These are phyloP conservation scores for Diphyllodes magnificus DNA, from an alignment of 2,113 vertebrate genomes.

Conservation along the genomic window DNA sequence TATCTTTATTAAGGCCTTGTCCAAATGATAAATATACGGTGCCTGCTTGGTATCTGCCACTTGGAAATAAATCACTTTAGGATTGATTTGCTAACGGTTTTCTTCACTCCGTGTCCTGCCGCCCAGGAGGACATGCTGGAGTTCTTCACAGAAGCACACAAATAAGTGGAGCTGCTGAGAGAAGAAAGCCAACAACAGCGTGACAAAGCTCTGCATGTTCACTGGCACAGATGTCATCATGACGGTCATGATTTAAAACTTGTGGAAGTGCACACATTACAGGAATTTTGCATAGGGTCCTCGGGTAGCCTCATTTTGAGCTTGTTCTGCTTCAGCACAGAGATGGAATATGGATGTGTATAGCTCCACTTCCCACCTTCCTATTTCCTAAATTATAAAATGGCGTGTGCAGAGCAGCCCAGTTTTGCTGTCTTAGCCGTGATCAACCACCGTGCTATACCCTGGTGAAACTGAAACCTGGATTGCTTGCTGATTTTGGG, in stretches of 20 bases:
- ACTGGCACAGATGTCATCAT: not conserved
- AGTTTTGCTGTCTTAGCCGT: not conserved
- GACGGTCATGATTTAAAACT: not conserved
- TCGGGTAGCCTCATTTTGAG: not conserved
- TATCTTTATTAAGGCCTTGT: slow-evolving; percentile 84
- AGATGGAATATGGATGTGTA: not conserved
- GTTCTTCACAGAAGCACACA: slow-evolving; percentile 46
- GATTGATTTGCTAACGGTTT: slow-evolving; percentile 78
- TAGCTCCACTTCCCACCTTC: not conserved
- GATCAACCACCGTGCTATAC: not conserved
- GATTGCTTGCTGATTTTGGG: not conserved
- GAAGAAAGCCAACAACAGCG: not conserved
- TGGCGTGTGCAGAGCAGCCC: not conserved
- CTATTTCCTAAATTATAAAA: not conserved
- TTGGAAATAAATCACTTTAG: slow-evolving; percentile 81
- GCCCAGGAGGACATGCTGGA: slow-evolving; percentile 55
- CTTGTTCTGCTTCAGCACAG: not conserved
- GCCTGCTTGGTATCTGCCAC: slow-evolving; percentile 72
- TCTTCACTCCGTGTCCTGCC: slow-evolving; percentile 62
- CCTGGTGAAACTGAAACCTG: not conserved
- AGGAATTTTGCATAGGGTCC: not conserved
- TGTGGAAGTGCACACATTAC: not conserved
- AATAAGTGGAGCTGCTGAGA: not conserved
- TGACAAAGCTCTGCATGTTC: not conserved
- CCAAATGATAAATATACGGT: slow-evolving; percentile 79